Evolutionary conservation across 1,140 invertebrate genomes (phyloP).

Genomic region (Apis dorsata): DNA sequence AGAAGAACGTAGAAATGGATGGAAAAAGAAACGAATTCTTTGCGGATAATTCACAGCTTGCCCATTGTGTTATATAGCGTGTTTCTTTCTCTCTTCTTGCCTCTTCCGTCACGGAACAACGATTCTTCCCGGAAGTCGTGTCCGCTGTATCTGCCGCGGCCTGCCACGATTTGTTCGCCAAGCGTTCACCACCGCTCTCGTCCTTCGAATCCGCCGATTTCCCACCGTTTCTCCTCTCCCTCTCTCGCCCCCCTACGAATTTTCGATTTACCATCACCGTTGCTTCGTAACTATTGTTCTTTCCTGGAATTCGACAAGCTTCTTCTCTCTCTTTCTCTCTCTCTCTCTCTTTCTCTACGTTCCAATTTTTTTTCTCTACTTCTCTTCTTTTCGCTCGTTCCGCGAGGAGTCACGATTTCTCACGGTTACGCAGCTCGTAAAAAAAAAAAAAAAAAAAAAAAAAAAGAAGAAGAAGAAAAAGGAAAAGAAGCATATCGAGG

Average conservation of each 20-base stretch:
- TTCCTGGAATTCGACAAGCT: conserved; percentile 44
- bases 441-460: too few species aligned
- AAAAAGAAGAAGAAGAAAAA: too few species aligned
- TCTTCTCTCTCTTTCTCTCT: conserved; percentile 23
- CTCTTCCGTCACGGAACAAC: conserved; percentile 70
- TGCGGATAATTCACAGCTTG: conserved; percentile 35
- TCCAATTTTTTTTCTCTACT: conserved; percentile 19
- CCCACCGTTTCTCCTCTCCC: conserved; percentile 29
- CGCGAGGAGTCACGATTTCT: conserved; percentile 17
- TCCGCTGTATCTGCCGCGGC: conserved; percentile 50
- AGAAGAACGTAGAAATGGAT: background rate
- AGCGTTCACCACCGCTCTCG: conserved; percentile 51
- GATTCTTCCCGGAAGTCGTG: conserved; percentile 72
- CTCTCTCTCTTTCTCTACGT: conserved; percentile 7
- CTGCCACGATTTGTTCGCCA: conserved; percentile 63
- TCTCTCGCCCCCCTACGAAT: conserved; percentile 1
- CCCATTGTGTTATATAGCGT: conserved; percentile 20
- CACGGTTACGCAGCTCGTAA: conserved; percentile 9
- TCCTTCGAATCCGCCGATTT: conserved; percentile 54
- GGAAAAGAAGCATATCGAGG: background rate
- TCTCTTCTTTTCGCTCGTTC: background rate
- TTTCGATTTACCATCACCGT: conserved; percentile 36
- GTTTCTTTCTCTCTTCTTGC: conserved; percentile 50
- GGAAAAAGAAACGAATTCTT: conserved; percentile 38
- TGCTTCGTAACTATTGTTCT: conserved; percentile 9